phyloP scores from a whole-genome alignment of 1,140 invertebrate species.

The Procambarus clarkii region DNA sequence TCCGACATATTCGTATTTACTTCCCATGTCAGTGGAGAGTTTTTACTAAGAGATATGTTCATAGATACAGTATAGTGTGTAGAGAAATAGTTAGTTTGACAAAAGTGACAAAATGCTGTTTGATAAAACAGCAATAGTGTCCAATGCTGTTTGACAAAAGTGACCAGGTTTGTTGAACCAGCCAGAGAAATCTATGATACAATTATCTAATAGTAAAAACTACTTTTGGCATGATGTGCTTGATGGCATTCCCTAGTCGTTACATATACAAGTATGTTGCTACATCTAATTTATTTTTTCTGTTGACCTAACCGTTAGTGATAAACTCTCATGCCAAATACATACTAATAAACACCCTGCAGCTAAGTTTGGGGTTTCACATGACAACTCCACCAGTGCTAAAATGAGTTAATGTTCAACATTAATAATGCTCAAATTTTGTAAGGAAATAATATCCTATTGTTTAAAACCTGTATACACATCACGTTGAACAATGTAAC shows the following conservation, averaged over 20 bases:
- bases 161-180: neutral
- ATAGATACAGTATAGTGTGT: neutral
- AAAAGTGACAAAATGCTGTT: too few relatives aligned
- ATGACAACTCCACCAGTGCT: neutral
- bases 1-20: neutral
- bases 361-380: neutral
- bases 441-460: neutral
- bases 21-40: neutral
- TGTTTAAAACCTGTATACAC: neutral
- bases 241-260: conserved; percentile 13
- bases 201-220: neutral
- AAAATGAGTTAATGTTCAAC: neutral
- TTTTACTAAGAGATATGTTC: neutral
- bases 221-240: neutral
- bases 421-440: conserved; percentile 14
- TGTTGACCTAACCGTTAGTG: neutral
- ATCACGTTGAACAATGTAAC: neutral
- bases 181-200: neutral
- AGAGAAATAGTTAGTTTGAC: neutral
- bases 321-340: neutral
- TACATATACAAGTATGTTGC: neutral
- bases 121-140: neutral
- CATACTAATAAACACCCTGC: neutral
- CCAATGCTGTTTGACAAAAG: neutral
- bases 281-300: neutral